Evolutionary conservation across 2,113 vertebrate genomes (phyloP).

Genomic region (mouse (Mus musculus)): DNA sequence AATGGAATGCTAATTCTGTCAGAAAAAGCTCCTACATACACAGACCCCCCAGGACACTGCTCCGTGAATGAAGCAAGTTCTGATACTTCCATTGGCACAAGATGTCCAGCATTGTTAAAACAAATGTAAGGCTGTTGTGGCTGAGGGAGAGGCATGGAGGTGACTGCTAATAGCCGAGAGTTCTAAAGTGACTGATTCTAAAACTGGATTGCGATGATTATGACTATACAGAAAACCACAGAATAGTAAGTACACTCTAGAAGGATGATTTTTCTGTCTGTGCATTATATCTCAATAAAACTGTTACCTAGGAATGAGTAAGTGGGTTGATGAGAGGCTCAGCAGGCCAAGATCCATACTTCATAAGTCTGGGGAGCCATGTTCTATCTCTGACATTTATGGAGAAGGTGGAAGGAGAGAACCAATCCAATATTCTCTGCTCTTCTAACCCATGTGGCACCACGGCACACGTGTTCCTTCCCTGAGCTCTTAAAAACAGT

Average conservation of each 20-base stretch:
- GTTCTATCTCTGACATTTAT: not conserved
- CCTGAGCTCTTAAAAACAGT: not conserved
- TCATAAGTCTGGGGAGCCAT: not conserved
- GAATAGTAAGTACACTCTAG: fast-evolving
- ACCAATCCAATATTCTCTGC: not conserved
- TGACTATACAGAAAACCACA: not conserved
- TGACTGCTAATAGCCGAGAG: fast-evolving
- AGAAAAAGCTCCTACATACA: fast-evolving
- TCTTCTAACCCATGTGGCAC: not conserved
- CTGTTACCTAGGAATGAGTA: not conserved
- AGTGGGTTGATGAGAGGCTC: not conserved
- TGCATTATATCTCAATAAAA: not conserved
- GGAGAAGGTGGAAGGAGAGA: not conserved
- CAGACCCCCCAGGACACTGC: not conserved
- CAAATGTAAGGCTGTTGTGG: not conserved
- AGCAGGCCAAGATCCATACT: not conserved
- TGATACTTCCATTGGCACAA: not conserved
- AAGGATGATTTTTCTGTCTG: not conserved
- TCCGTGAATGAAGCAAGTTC: not conserved
- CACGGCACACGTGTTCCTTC: too few species aligned
- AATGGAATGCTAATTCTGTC: not conserved
- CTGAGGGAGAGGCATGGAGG: not conserved
- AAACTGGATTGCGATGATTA: not conserved
- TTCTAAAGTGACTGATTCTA: not conserved
- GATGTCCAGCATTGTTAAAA: not conserved